Evolutionary conservation across 2,888 invertebrate species (phyloP).

Genomic region (Athalia cordata): DNA sequence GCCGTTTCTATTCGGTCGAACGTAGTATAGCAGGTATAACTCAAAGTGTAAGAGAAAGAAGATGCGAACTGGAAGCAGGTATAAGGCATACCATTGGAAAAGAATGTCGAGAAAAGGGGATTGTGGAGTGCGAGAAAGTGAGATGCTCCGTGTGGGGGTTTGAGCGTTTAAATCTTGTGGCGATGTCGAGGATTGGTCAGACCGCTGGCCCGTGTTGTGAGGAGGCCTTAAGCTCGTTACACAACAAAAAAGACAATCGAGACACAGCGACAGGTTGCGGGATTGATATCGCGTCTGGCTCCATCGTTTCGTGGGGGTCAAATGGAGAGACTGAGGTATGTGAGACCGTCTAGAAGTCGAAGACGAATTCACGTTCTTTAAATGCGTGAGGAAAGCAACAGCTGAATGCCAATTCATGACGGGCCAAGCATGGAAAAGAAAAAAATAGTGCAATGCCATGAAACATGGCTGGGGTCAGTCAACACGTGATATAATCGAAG

Average conservation of each 20-base stretch:
- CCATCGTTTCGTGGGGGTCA: neutral
- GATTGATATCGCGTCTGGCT: neutral
- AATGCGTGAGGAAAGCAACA: neutral
- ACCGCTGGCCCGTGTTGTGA: neutral
- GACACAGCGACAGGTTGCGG: neutral
- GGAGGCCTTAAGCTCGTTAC: neutral
- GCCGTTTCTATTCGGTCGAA: too few species aligned
- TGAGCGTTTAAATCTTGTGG: too few species aligned
- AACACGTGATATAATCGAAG: too few species aligned
- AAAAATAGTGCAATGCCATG: too few species aligned
- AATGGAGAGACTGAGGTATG: slow-evolving; percentile 6
- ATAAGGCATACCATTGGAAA: too few species aligned
- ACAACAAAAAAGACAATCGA: slow-evolving; percentile 20
- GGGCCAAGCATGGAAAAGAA: too few species aligned
- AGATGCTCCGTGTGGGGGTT: neutral
- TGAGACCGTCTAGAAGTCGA: slow-evolving; percentile 31
- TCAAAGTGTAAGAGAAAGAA: too few species aligned
- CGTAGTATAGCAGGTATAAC: too few species aligned
- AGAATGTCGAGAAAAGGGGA: neutral
- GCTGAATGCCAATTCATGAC: too few species aligned
- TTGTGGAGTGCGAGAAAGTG: neutral
- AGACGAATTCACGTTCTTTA: slow-evolving; percentile 15
- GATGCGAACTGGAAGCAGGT: too few species aligned
- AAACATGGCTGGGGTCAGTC: too few species aligned
- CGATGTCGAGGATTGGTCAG: neutral